These are phyloP conservation scores for Polydrusus cervinus DNA, from an alignment of 2,888 invertebrate species.

Conservation along the genomic window DNA sequence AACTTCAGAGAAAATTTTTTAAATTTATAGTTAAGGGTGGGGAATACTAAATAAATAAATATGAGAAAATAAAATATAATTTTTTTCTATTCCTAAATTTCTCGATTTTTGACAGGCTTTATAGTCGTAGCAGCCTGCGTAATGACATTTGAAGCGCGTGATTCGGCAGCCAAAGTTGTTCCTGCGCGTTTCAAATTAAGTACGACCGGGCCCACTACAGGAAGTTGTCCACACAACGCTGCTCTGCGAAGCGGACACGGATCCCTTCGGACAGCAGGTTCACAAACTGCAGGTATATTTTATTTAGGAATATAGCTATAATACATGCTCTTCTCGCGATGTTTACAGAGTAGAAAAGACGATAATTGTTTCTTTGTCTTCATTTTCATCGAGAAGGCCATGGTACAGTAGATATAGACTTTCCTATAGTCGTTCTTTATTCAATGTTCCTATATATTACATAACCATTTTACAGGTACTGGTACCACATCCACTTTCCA, in stretches of 20 bases:
- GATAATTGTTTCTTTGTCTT: no score
- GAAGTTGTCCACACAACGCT: conserved; percentile 47
- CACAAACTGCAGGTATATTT: conserved; percentile 63
- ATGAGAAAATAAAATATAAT: no score
- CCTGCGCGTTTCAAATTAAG: conserved; percentile 80
- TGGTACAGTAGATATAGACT: no score
- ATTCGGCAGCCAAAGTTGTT: conserved; percentile 93
- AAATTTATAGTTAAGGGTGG: neutral
- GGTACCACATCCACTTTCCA: conserved; percentile 16
- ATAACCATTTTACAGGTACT: conserved; percentile 15
- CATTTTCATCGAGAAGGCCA: no score
- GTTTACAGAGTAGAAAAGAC: no score
- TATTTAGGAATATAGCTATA: no score
- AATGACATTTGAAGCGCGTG: conserved; percentile 98
- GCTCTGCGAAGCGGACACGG: conserved; percentile 60
- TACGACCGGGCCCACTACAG: conserved; percentile 62
- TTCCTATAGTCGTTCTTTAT: no score
- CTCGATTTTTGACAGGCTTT: conserved; percentile 79
- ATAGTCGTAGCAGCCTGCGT: conserved; percentile 98
- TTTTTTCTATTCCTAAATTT: no score
- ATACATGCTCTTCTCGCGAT: no score
- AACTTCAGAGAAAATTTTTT: neutral
- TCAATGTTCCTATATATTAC: no score
- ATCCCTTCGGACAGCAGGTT: conserved; percentile 67
- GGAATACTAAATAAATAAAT: neutral